Base-by-base conservation (phyloP, 1,140 invertebrate genomes). In the Eumaeus atala region DNA sequence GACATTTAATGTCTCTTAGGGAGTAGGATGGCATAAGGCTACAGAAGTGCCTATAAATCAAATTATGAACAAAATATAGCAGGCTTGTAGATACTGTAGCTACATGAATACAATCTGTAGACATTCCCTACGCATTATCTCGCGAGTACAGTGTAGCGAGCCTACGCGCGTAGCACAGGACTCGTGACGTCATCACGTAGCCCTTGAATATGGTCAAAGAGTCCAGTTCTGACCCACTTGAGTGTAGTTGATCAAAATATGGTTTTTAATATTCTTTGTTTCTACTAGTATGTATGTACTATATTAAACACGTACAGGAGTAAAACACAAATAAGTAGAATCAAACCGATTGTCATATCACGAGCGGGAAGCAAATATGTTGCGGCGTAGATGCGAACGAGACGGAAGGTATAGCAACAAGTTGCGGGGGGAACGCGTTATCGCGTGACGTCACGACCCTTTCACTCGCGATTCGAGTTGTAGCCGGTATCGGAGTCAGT, bases 361-460 rank as follows among this genome's bases (percentile, higher is more conserved):
- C 12, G 58, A 78, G 59, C 34, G 69, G 62, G 73, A 76, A 47
- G 53, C 48, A 54, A 21, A 56, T 66, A 70, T 11, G 10, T 11
- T 18, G 10, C 7, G 6, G 1, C 0, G 11, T 2, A 44, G 4
- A 56, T 59, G 56, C 28, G 70, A 81, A 48, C 38, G 64, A 47
- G 74, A 81, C 52, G 51, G 55, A 55, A 66, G 67, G 59, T 81
- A 64, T 80, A 78, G 82, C 80, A 84, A 84, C 80, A 86, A 79
- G 79, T 73, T 58, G 72, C 54, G 71, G 57, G 61, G 66, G 64
- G 66, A 61, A 52, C 50, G 59, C 66, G 72, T 75, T 76, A 79
- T 85, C 72, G 67, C 58, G 67, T 84, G 78, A 83, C 83, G 83
- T 84, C 79, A 81, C 54, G 73, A 72, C 73, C 83, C 83, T 86